phyloP scores from a whole-genome alignment of 2,113 vertebrate genomes.

The Rhegmatorhina hoffmannsi region DNA sequence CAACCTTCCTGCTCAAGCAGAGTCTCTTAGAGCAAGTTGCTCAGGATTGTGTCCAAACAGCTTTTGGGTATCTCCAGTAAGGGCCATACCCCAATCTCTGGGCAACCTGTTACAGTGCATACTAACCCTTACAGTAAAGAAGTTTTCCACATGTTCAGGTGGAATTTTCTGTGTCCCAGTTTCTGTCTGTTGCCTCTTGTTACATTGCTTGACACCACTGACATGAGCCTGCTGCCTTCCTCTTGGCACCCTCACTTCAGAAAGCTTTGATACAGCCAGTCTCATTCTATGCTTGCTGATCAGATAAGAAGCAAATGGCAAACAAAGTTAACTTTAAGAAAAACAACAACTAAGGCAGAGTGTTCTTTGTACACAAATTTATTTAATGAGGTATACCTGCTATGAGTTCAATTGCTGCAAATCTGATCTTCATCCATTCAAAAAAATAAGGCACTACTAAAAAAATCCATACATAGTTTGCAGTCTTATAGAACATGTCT shows the following conservation, averaged over 20 bases:
- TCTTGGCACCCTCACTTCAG: not conserved
- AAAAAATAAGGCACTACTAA: not conserved
- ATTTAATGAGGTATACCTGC: not conserved
- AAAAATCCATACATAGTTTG: not conserved
- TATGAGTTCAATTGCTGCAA: not conserved
- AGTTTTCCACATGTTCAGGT: not conserved
- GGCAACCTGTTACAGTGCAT: not conserved
- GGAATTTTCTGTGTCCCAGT: not conserved
- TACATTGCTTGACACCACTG: accelerated
- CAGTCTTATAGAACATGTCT: not conserved
- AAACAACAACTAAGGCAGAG: not conserved
- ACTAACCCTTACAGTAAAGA: not conserved
- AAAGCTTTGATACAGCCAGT: not conserved
- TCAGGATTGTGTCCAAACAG: not conserved
- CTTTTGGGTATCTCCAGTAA: not conserved
- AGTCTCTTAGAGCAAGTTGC: not conserved
- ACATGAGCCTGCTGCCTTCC: not conserved
- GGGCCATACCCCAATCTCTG: not conserved
- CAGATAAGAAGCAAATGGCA: not conserved
- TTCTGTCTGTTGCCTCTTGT: not conserved
- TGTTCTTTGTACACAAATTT: not conserved
- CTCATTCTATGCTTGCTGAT: not conserved
- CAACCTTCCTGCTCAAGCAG: accelerated
- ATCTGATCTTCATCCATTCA: not conserved
- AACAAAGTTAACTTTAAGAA: not conserved